These are phyloP conservation scores for Plestiodon gilberti DNA, from an alignment of 2,113 vertebrate genomes.

Conservation along the genomic window DNA sequence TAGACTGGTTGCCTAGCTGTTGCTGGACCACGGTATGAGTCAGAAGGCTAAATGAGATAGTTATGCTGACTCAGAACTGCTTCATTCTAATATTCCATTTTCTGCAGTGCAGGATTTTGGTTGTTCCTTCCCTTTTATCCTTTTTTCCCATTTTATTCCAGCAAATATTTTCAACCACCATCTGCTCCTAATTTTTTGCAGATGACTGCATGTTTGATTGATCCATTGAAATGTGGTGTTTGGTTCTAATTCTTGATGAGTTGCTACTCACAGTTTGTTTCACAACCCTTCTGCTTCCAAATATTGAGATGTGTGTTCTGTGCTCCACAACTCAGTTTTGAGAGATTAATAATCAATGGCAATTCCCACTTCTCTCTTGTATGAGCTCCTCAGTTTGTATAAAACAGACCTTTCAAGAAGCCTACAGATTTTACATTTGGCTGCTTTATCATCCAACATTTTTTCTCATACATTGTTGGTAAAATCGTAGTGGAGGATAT, in stretches of 20 bases:
- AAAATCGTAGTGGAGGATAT: not conserved
- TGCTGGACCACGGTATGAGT: not conserved
- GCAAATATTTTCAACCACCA: not conserved
- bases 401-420: not conserved
- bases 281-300: not conserved
- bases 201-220: constrained; percentile 4
- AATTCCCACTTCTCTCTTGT: not conserved
- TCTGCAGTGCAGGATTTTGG: not conserved
- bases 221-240: not conserved
- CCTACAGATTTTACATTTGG: not conserved
- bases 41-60: not conserved
- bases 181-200: constrained; percentile 9
- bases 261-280: constrained; percentile 1
- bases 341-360: not conserved
- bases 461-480: not conserved
- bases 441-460: not conserved
- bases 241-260: not conserved
- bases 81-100: not conserved
- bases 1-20: not conserved
- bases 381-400: not conserved
- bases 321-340: not conserved
- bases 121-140: not conserved
- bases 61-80: not conserved
- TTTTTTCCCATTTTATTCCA: not conserved
- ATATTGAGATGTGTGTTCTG: not conserved